phyloP scores from a whole-genome alignment of 2,888 invertebrate species.

The Drosophila peninsularis region DNA sequence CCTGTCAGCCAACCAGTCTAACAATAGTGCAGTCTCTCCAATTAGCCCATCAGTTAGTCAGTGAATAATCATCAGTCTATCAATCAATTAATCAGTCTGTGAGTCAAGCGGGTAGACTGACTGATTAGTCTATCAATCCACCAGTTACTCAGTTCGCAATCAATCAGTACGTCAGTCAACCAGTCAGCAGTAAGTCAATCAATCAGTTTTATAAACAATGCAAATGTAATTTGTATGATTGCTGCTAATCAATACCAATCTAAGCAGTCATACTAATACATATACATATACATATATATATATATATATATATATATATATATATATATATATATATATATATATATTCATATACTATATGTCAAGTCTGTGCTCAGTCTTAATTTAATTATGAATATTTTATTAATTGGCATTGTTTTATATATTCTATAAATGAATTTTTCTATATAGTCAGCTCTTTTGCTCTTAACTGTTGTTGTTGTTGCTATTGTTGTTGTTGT shows the following conservation, averaged over 20 bases:
- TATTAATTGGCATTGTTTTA: conserved; percentile 68
- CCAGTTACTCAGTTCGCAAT: background rate
- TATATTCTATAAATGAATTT: conserved; percentile 40
- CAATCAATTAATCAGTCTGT: too few relatives aligned
- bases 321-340: conserved; percentile 4
- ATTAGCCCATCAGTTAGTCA: background rate
- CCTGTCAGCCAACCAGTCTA: background rate
- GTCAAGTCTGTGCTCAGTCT: conserved; percentile 26
- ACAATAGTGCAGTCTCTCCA: background rate
- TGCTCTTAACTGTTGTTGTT: background rate
- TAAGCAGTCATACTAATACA: too few relatives aligned
- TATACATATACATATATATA: background rate
- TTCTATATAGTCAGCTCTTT: conserved; percentile 6
- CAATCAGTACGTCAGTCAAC: background rate
- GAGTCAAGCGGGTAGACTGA: background rate
- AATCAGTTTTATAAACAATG: background rate
- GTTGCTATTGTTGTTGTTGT: conserved; percentile 3
- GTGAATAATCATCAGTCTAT: background rate
- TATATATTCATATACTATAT: background rate
- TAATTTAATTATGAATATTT: conserved; percentile 74
- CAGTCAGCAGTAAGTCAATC: background rate
- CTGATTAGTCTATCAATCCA: background rate
- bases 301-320: conserved; percentile 10
- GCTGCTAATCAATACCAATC: background rate
- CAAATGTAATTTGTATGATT: background rate